Percentiles rank a stretch among this genome's conserved stretches.
Evolutionary conservation across 2,113 vertebrate species (phyloP).

Genomic region (Synchiropus splendidus): DNA sequence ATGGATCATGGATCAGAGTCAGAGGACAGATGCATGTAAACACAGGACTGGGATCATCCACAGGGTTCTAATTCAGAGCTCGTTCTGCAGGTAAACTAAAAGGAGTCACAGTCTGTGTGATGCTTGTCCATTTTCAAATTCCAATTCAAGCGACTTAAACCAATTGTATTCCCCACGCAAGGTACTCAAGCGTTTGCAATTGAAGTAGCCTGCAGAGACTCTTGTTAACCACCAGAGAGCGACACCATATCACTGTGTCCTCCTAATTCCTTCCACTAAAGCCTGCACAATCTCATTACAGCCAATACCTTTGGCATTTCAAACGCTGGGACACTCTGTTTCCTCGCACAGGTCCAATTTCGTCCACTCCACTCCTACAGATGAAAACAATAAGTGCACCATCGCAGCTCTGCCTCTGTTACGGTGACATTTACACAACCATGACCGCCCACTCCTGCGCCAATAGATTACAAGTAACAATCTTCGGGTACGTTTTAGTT

Average conservation of each 20-base stretch:
- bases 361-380: not conserved
- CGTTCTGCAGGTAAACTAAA: too few species aligned
- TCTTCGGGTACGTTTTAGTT: too few species aligned
- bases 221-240: constrained; percentile 30
- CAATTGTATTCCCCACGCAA: too few species aligned
- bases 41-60: too few species aligned
- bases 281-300: constrained; percentile 36
- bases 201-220: not conserved
- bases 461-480: constrained; percentile 17
- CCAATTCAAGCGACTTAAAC: too few species aligned
- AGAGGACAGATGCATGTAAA: too few species aligned
- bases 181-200: not conserved
- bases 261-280: constrained; percentile 1
- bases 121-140: too few species aligned
- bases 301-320: constrained; percentile 41
- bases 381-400: not conserved
- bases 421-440: constrained; percentile 25
- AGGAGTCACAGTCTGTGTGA: too few species aligned
- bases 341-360: not conserved
- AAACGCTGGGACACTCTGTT: constrained; percentile 13
- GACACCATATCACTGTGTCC: constrained; percentile 3
- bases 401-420: constrained; percentile 5
- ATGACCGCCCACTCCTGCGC: constrained; percentile 7
- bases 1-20: too few species aligned
- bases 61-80: too few species aligned